phyloP scores from a whole-genome alignment of 2,888 invertebrate species.

The Ditula angustiorana region DNA sequence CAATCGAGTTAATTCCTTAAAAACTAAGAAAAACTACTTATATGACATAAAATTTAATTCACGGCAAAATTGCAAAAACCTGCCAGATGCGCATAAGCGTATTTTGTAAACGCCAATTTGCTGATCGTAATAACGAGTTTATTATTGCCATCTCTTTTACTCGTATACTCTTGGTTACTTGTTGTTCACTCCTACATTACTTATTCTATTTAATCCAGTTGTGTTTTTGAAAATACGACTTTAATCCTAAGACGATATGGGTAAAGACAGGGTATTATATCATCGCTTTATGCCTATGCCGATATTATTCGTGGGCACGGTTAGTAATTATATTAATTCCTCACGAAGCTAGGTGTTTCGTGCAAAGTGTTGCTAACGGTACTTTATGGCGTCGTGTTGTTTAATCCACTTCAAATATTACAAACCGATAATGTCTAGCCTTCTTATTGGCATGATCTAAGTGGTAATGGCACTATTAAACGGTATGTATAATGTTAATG shows the following conservation, averaged over 20 bases:
- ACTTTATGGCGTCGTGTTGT: slow-evolving; percentile 25
- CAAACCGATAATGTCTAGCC: not conserved
- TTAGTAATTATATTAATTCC: slow-evolving; percentile 75
- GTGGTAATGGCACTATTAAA: no score
- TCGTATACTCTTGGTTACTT: slow-evolving; percentile 39
- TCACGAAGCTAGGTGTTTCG: slow-evolving; percentile 56
- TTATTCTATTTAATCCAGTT: not conserved
- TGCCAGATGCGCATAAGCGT: slow-evolving; percentile 58
- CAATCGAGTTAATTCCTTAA: slow-evolving; percentile 36
- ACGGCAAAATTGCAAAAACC: slow-evolving; percentile 51
- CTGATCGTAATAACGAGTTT: slow-evolving; percentile 68
- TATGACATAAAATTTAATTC: slow-evolving; percentile 58
- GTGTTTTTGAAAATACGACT: not conserved
- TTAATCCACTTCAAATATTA: not conserved
- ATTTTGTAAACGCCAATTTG: slow-evolving; percentile 75
- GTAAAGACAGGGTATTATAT: slow-evolving; percentile 26
- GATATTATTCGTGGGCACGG: slow-evolving; percentile 51
- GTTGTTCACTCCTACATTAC: not conserved
- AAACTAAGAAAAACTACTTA: slow-evolving; percentile 45
- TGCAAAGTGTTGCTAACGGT: slow-evolving; percentile 47
- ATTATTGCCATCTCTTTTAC: slow-evolving; percentile 51
- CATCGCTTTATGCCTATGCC: slow-evolving; percentile 56
- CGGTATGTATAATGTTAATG: no score
- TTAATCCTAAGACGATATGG: not conserved
- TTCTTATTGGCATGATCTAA: no score